Conservation (phyloP, 2,113 vertebrate species). For the Columba livia region DNA sequence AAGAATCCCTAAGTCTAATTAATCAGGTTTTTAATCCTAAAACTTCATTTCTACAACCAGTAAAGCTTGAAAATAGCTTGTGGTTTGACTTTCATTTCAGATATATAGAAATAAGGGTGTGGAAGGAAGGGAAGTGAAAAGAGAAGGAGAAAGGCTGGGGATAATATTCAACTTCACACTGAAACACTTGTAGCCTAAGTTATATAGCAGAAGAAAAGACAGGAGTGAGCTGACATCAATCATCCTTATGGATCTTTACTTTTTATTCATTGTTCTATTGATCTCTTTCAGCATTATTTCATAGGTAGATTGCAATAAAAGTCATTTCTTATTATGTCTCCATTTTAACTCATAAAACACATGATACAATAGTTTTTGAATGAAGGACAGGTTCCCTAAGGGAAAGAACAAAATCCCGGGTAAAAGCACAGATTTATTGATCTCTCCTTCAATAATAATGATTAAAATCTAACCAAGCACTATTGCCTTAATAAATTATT, state of each 20-base stretch:
- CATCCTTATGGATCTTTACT: constrained; percentile 26
- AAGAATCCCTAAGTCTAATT: not conserved
- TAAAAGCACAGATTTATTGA: constrained; percentile 42
- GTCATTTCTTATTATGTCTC: constrained; percentile 50
- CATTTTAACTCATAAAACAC: constrained; percentile 33
- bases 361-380: not conserved
- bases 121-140: not conserved
- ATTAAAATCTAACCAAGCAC: constrained; percentile 44
- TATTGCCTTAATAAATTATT: constrained; percentile 56
- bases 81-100: not conserved
- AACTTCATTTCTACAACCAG: not conserved
- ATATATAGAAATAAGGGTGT: not conserved
- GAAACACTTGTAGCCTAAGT: not conserved
- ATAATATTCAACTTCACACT: constrained; percentile 10
- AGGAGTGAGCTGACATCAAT: constrained; percentile 25
- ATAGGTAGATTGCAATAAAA: constrained; percentile 24
- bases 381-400: constrained; percentile 9
- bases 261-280: constrained; percentile 61
- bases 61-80: not conserved
- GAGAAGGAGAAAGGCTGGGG: not conserved
- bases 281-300: constrained; percentile 43
- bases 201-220: not conserved
- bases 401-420: not conserved
- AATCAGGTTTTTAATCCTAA: not conserved
- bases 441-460: constrained; percentile 43